Conservation (phyloP, 2,888 invertebrate species). For the Ctenicera cuprea region DNA sequence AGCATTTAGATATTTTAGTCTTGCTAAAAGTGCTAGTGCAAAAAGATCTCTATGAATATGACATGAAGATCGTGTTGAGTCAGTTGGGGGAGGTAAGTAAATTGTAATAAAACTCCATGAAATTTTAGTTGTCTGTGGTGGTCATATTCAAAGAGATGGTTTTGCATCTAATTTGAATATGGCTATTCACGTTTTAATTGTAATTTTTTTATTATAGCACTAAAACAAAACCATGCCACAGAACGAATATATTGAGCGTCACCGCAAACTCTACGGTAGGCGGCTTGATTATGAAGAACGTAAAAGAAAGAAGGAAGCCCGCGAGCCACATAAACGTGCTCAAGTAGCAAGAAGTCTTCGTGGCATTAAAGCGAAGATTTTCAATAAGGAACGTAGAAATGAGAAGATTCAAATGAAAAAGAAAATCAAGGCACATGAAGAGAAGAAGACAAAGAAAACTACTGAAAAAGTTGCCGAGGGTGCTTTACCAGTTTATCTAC, state of each 20-base stretch:
- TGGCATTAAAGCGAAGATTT: constrained; percentile 98
- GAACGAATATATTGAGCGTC: constrained; percentile 99
- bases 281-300: constrained; percentile 98
- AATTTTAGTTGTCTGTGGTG: constrained; percentile 59
- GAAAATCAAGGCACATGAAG: constrained; percentile 98
- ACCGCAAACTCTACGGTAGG: constrained; percentile 96
- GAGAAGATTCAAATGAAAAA: constrained; percentile 99
- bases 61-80: constrained; percentile 60
- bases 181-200: constrained; percentile 61
- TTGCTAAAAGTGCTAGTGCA: constrained; percentile 14
- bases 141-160: constrained; percentile 70
- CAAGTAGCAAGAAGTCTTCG: constrained; percentile 93
- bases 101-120: constrained; percentile 36
- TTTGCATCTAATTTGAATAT: constrained; percentile 65
- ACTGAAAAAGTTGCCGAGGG: constrained; percentile 91
- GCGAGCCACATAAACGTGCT: constrained; percentile 93
- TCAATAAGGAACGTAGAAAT: constrained; percentile 96
- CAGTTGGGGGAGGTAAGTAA: constrained; percentile 67
- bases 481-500: constrained; percentile 95
- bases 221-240: constrained; percentile 87
- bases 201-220: constrained; percentile 55
- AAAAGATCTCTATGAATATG: constrained; percentile 68
- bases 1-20: background rate
- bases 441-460: constrained; percentile 90
- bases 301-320: constrained; percentile 95